Base-by-base conservation (phyloP, 2,113 vertebrate genomes). In the Hypocryptadius cinnamomeus region DNA sequence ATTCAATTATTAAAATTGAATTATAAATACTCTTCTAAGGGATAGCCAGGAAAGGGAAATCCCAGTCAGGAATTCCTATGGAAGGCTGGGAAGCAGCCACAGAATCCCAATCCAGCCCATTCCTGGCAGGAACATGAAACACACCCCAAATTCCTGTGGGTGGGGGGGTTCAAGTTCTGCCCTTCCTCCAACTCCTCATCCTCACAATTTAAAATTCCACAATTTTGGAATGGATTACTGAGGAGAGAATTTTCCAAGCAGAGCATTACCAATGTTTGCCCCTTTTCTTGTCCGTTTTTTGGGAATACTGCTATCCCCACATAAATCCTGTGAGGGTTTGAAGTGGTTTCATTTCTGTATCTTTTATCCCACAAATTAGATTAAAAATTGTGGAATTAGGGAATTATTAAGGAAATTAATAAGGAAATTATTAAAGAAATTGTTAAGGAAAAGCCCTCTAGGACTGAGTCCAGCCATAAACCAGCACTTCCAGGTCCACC, bases 271-370 rank as follows among this genome's bases (percentile, higher is more conserved):
- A 16, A 9, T 6, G 7, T 57, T 39, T 80, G 6, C 9, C 16
- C n/a, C 21, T 37, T 44, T 30, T 16, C 13, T 42, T 2, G 2
- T 27, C 11, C 21, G 16, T 61, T 15, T 9, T 44, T 61, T 53
- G 25, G 33, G 68, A 31, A 53, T 25, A 21, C 10, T 1, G 9
- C 37, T 33, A 19, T 2, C 15, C 31, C 39, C 25, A 19, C 21
- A 3, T 0, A 1, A 40, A 30, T 19, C 15, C 44, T 40, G 64
- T 1, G 4, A 22, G 30, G n/a, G 24, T 50, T 28, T n/a, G 8
- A 28, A 39, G 30, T 8, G 19, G 9, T 7, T 35, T 45, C 3
- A 25, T 56, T 59, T 42, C 31, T 44, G 11, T 16, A 5, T 15
- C 54, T 61, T 71, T 8, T 20, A 35, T 35, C 30, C 31, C 35